phyloP scores from a whole-genome alignment of 2,797 vertebrate genomes.

The Alca torda region DNA sequence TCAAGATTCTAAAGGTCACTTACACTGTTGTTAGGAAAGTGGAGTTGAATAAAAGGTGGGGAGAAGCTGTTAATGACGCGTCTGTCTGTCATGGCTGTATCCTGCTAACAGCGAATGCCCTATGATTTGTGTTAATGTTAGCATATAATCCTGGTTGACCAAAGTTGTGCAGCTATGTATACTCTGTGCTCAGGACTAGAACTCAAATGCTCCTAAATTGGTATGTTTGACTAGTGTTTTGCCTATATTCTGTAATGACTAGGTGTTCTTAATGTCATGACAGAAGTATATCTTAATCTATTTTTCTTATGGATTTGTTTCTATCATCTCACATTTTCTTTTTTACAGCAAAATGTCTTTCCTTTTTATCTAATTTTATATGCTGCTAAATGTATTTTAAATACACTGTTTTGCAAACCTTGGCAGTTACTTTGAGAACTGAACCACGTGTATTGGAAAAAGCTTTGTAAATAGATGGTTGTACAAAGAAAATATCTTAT shows the following conservation, averaged over 20 bases:
- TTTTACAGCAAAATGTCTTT: slow-evolving; percentile 71
- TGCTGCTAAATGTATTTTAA: slow-evolving; percentile 84
- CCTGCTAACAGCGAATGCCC: slow-evolving; percentile 55
- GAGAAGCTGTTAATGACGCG: slow-evolving; percentile 6
- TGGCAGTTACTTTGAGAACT: slow-evolving; percentile 69
- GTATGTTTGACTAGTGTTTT: slow-evolving; percentile 65
- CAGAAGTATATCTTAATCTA: slow-evolving; percentile 69
- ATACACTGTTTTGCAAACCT: slow-evolving; percentile 73
- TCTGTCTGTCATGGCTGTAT: slow-evolving; percentile 24
- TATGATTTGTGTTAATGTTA: slow-evolving; percentile 62
- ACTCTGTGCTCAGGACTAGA: slow-evolving; percentile 75
- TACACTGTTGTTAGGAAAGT: slow-evolving; percentile 8
- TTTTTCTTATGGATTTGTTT: slow-evolving; percentile 76
- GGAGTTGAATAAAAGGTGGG: not conserved
- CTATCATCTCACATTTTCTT: slow-evolving; percentile 69
- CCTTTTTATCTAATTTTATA: slow-evolving; percentile 78
- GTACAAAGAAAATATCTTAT: slow-evolving; percentile 76
- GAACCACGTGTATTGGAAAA: slow-evolving; percentile 70
- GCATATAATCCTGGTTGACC: slow-evolving; percentile 73
- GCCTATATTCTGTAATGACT: slow-evolving; percentile 62
- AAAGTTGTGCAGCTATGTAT: slow-evolving; percentile 75
- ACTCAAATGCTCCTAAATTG: slow-evolving; percentile 52
- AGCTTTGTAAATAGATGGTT: slow-evolving; percentile 80
- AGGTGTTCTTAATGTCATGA: slow-evolving; percentile 62
- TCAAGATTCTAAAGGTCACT: slow-evolving; percentile 30